Percentiles rank a stretch among this genome's conserved stretches.
phyloP scores from a whole-genome alignment of 2,888 invertebrate species.

The Chrysolina haemoptera region DNA sequence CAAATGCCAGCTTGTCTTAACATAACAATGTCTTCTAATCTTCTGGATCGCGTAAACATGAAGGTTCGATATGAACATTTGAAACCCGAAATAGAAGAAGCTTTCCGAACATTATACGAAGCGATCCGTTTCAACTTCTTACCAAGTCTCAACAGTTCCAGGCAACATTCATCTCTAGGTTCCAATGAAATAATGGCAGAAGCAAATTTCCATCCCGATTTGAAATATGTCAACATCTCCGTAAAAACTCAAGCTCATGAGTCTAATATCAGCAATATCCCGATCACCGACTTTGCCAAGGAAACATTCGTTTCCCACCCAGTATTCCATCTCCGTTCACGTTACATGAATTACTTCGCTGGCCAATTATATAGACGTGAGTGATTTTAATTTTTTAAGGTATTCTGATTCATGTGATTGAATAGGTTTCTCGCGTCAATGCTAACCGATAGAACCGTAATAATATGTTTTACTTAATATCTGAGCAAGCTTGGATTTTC shows the following conservation, averaged over 20 bases:
- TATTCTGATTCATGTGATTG: no score
- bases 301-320: slow-evolving; percentile 70
- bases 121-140: slow-evolving; percentile 68
- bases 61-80: slow-evolving; percentile 72
- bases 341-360: slow-evolving; percentile 58
- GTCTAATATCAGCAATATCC: slow-evolving; percentile 69
- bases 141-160: slow-evolving; percentile 70
- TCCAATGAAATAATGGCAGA: slow-evolving; percentile 71
- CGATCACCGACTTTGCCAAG: slow-evolving; percentile 66
- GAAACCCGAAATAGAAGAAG: slow-evolving; percentile 68
- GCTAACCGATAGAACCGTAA: no score
- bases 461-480: no score
- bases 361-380: slow-evolving; percentile 73
- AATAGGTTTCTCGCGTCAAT: no score
- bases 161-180: slow-evolving; percentile 64
- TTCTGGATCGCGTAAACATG: slow-evolving; percentile 72
- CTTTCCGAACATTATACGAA: slow-evolving; percentile 70
- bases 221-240: slow-evolving; percentile 70
- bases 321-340: slow-evolving; percentile 66
- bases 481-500: no score
- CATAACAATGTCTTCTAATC: slow-evolving; percentile 71
- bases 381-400: slow-evolving; percentile 51
- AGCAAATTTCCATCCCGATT: slow-evolving; percentile 69
- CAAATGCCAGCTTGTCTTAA: slow-evolving; percentile 75
- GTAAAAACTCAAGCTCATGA: slow-evolving; percentile 69